These are phyloP conservation scores for Sebastes oblongus DNA, from an alignment of 2,797 vertebrate genomes.

Conservation along the genomic window DNA sequence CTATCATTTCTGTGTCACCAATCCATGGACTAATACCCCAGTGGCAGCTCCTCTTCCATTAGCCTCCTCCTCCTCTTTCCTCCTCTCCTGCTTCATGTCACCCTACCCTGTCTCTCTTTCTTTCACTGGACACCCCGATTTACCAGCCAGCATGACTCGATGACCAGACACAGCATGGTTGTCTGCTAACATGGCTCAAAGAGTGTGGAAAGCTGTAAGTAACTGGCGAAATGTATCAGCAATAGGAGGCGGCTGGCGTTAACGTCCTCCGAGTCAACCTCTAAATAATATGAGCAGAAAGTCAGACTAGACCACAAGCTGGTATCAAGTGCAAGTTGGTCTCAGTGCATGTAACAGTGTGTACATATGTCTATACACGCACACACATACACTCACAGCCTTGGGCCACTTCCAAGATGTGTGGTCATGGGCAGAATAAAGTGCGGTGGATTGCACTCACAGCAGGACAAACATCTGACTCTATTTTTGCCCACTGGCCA, in stretches of 20 bases:
- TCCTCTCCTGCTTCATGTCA: slow-evolving; percentile 54
- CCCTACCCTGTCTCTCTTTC: slow-evolving; percentile 45
- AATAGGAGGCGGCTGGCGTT: not conserved
- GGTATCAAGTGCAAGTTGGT: slow-evolving; percentile 12
- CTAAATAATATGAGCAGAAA: slow-evolving; percentile 7
- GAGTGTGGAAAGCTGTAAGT: slow-evolving; percentile 8
- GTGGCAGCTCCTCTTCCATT: slow-evolving; percentile 84
- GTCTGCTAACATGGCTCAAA: slow-evolving; percentile 10
- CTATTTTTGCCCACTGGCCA: slow-evolving; percentile 47
- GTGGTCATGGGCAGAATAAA: slow-evolving; percentile 24
- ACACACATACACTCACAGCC: not conserved
- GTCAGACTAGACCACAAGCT: slow-evolving; percentile 8
- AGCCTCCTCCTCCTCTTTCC: slow-evolving; percentile 52
- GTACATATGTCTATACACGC: slow-evolving; percentile 14
- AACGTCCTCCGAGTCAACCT: not conserved
- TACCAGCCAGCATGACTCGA: slow-evolving; percentile 31
- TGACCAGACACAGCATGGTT: slow-evolving; percentile 9
- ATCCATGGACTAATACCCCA: slow-evolving; percentile 82
- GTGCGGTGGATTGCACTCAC: slow-evolving; percentile 31
- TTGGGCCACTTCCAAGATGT: slow-evolving; percentile 27
- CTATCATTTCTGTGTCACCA: slow-evolving; percentile 81
- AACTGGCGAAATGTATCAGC: slow-evolving; percentile 13
- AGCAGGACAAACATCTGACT: slow-evolving; percentile 47
- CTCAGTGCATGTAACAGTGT: slow-evolving; percentile 14
- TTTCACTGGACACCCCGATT: slow-evolving; percentile 45